These are phyloP conservation scores for Cotesia chilonis DNA, from an alignment of 1,140 invertebrate species.

Conservation along the genomic window DNA sequence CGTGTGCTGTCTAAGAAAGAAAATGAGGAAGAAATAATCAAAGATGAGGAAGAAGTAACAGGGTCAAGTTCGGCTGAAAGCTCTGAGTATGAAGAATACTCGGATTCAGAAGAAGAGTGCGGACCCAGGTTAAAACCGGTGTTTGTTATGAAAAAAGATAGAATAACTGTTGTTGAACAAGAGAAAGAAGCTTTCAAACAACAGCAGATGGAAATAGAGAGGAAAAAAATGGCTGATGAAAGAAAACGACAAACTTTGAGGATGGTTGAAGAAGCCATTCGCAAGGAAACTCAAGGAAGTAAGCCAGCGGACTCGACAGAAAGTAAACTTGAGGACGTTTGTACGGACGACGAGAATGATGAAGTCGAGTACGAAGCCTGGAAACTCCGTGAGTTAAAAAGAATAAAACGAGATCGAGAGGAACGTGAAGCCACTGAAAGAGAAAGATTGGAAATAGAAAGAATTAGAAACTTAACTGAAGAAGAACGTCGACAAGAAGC, in stretches of 20 bases:
- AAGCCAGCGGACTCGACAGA: conserved; percentile 68
- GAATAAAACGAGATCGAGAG: conserved; percentile 95
- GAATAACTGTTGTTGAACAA: conserved; percentile 94
- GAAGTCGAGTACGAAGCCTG: conserved; percentile 98
- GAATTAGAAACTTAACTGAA: conserved; percentile 93
- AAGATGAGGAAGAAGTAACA: conserved; percentile 81
- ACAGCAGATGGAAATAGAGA: conserved; percentile 76
- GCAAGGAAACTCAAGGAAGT: conserved; percentile 71
- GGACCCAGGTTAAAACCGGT: conserved; percentile 93
- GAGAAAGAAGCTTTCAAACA: conserved; percentile 87
- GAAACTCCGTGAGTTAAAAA: conserved; percentile 95
- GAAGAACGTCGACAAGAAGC: conserved; percentile 92
- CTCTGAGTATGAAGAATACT: conserved; percentile 86
- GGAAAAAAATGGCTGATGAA: conserved; percentile 73
- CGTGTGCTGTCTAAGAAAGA: conserved; percentile 76
- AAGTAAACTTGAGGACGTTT: conserved; percentile 83
- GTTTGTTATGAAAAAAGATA: conserved; percentile 93
- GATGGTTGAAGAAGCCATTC: conserved; percentile 89
- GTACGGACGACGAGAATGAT: conserved; percentile 98
- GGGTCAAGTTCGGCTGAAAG: conserved; percentile 81
- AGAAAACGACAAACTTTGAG: conserved; percentile 81
- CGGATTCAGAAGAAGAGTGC: conserved; percentile 88
- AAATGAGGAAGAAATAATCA: conserved; percentile 69
- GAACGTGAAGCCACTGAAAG: conserved; percentile 88
- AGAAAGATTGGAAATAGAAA: conserved; percentile 91